Evolutionary conservation across 2,888 invertebrate species (phyloP).

Genomic region (Margaritifera margaritifera): DNA sequence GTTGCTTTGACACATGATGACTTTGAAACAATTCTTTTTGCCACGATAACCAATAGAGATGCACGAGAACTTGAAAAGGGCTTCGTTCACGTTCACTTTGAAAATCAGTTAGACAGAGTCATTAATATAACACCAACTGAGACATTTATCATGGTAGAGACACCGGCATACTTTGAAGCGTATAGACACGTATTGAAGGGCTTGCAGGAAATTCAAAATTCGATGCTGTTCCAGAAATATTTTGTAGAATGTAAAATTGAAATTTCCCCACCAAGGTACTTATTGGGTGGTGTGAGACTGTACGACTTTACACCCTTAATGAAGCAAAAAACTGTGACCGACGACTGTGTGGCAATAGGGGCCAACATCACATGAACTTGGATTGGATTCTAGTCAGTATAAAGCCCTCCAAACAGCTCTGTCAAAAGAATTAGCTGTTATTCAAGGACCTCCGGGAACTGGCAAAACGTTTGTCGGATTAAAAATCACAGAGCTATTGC

Average conservation of each 20-base stretch:
- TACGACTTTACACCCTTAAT: slow-evolving; percentile 25
- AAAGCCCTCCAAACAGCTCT: slow-evolving; percentile 63
- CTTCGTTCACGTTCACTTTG: slow-evolving; percentile 52
- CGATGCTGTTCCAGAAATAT: slow-evolving; percentile 53
- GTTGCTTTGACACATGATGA: slow-evolving; percentile 82
- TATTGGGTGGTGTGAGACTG: slow-evolving; percentile 19
- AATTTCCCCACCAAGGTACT: slow-evolving; percentile 48
- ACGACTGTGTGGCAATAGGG: background rate
- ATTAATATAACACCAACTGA: slow-evolving; percentile 28
- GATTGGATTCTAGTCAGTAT: slow-evolving; percentile 54
- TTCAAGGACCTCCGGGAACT: slow-evolving; percentile 85
- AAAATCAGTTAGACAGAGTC: slow-evolving; percentile 23
- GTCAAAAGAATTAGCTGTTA: slow-evolving; percentile 67
- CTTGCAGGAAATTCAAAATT: slow-evolving; percentile 77
- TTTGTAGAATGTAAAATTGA: slow-evolving; percentile 47
- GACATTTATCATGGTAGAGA: slow-evolving; percentile 80
- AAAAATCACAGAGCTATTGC: slow-evolving; percentile 80
- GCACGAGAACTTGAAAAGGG: slow-evolving; percentile 52
- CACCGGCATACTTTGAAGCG: slow-evolving; percentile 87
- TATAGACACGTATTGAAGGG: slow-evolving; percentile 84
- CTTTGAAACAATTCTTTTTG: slow-evolving; percentile 82
- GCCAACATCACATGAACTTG: slow-evolving; percentile 34
- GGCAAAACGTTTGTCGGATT: slow-evolving; percentile 88
- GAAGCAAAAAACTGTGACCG: background rate
- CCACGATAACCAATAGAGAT: slow-evolving; percentile 74